Conservation (phyloP, 2,113 vertebrate species). For the Megaleporinus macrocephalus region DNA sequence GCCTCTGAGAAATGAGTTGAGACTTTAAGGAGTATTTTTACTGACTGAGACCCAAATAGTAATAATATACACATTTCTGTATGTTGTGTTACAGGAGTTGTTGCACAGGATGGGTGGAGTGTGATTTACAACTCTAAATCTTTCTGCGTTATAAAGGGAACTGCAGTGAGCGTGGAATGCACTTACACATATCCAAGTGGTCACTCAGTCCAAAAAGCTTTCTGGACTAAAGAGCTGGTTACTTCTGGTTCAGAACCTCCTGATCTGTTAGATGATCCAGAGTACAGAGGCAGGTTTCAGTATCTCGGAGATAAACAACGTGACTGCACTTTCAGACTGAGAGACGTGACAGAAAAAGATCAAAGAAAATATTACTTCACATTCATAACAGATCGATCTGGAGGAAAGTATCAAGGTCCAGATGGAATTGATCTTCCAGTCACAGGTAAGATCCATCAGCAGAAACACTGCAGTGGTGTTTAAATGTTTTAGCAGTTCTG, state of each 20-base stretch:
- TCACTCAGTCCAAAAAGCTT: not conserved
- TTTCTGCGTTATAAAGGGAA: not conserved
- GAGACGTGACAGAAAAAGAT: not conserved
- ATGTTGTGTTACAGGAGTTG: conserved; percentile 1
- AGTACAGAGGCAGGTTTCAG: not conserved
- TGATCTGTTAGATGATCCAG: conserved; percentile 6
- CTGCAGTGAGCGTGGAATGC: not conserved
- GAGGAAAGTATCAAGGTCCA: not conserved
- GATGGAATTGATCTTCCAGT: not conserved
- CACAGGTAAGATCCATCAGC: not conserved
- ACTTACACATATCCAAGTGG: not conserved
- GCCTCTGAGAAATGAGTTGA: too few species aligned
- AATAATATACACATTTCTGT: not conserved
- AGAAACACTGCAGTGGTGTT: too few species aligned
- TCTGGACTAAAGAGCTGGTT: conserved; percentile 24
- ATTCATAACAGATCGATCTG: not conserved
- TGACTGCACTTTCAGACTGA: not conserved
- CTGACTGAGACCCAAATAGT: too few species aligned
- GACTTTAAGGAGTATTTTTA: too few species aligned
- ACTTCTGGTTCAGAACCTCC: not conserved
- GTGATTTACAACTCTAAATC: not conserved
- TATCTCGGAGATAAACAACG: not conserved
- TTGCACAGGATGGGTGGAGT: not conserved
- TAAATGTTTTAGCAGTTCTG: too few species aligned
- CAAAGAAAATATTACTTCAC: not conserved